Conservation (phyloP, 1,140 invertebrate species). For the Leptoteleia sp. region DNA sequence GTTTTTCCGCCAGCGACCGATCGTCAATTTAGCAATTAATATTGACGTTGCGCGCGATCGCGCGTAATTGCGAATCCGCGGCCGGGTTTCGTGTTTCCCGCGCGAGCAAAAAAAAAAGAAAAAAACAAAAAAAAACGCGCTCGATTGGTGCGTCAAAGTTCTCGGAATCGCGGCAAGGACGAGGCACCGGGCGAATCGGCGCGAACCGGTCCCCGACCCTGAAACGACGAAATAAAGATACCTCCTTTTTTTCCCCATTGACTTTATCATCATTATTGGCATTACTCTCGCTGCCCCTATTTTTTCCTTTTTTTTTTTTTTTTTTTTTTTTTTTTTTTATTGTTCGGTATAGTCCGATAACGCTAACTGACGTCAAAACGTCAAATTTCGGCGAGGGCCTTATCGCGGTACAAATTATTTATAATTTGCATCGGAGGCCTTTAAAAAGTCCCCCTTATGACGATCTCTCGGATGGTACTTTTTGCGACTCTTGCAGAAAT, state of each 20-base stretch:
- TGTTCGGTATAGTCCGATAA: slow-evolving; percentile 23
- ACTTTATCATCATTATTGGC: slow-evolving; percentile 60
- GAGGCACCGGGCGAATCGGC: slow-evolving; percentile 65
- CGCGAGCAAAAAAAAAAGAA: neutral
- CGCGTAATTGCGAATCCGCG: slow-evolving; percentile 73
- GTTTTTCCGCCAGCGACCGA: slow-evolving; percentile 59
- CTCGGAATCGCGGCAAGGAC: slow-evolving; percentile 72
- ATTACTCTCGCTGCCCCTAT: slow-evolving; percentile 16
- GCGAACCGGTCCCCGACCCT: slow-evolving; percentile 66
- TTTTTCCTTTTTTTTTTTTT: too few species aligned
- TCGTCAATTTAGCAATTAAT: slow-evolving; percentile 78
- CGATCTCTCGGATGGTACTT: too few species aligned
- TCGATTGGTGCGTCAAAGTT: slow-evolving; percentile 62
- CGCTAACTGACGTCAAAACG: slow-evolving; percentile 14
- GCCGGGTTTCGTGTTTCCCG: slow-evolving; percentile 66
- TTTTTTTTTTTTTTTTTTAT: too few species aligned
- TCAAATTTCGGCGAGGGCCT: slow-evolving; percentile 15
- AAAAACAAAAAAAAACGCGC: slow-evolving; percentile 52
- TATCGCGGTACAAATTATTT: slow-evolving; percentile 3
- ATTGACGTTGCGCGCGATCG: slow-evolving; percentile 73
- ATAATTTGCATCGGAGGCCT: too few species aligned
- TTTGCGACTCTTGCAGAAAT: too few species aligned
- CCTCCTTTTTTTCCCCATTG: slow-evolving; percentile 51
- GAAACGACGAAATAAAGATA: slow-evolving; percentile 66
- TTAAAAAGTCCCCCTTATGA: too few species aligned